These are phyloP conservation scores for Origma solitaria DNA, from an alignment of 2,113 vertebrate species.

Conservation along the genomic window DNA sequence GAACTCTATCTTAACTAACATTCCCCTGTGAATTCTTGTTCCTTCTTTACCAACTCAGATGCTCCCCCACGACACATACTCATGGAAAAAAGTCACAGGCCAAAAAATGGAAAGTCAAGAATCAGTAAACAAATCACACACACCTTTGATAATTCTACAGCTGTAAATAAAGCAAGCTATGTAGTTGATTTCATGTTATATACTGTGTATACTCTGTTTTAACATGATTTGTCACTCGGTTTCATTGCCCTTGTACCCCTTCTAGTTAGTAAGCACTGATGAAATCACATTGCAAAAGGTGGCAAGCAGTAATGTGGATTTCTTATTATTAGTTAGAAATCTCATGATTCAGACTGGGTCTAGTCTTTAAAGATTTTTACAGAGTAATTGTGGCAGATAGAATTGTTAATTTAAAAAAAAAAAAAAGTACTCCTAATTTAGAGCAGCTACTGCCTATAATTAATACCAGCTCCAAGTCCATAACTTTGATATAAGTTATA, in stretches of 20 bases:
- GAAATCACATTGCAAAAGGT: background rate
- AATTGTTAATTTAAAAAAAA: background rate
- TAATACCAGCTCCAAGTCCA: background rate
- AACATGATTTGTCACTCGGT: background rate
- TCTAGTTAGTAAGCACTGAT: background rate
- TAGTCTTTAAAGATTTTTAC: background rate
- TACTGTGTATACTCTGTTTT: background rate
- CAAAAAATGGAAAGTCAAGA: background rate
- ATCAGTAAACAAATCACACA: background rate
- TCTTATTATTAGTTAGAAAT: background rate
- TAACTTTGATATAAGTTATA: background rate
- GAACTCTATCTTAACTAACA: background rate
- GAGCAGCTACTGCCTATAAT: background rate
- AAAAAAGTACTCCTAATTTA: background rate
- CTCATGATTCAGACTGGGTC: background rate
- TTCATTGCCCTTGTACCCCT: background rate
- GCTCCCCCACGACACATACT: accelerated
- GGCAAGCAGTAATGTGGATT: background rate
- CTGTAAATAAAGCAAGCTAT: background rate
- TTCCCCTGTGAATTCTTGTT: background rate
- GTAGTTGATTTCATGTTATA: background rate
- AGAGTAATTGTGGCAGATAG: background rate
- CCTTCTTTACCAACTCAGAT: background rate
- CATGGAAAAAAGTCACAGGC: background rate
- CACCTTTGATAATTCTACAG: background rate